Evolutionary conservation across 2,888 invertebrate genomes (phyloP).

Genomic region (Apamea crenata): DNA sequence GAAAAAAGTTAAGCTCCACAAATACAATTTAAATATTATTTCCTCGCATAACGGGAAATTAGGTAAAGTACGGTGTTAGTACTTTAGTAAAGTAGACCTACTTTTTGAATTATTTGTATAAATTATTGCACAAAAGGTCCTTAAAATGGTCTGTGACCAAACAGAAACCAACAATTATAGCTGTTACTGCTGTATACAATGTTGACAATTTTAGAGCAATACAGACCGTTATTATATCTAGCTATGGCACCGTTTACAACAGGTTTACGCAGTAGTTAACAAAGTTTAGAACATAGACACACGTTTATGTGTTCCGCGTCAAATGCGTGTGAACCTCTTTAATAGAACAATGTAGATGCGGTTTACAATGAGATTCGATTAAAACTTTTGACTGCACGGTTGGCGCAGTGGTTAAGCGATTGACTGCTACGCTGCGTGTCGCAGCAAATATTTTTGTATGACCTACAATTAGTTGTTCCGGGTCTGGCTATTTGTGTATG

Average conservation of each 20-base stretch:
- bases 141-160: neutral
- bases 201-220: conserved; percentile 28
- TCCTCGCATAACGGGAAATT: neutral
- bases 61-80: neutral
- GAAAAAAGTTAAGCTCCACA: neutral
- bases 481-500: too few relatives aligned
- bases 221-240: neutral
- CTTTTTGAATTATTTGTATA: neutral
- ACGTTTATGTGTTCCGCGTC: conserved; percentile 10
- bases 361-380: neutral
- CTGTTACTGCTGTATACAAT: conserved; percentile 12
- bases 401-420: too few relatives aligned
- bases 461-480: too few relatives aligned
- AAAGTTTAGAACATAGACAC: conserved; percentile 25
- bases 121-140: neutral
- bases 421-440: too few relatives aligned
- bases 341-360: neutral
- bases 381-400: too few relatives aligned
- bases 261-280: conserved; percentile 41
- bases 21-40: neutral
- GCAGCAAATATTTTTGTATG: too few relatives aligned
- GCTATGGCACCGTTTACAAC: conserved; percentile 19
- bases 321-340: conserved; percentile 21
- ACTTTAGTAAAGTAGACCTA: neutral
- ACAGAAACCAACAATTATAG: neutral